Conservation (phyloP, 2,113 vertebrate genomes). For the Xenopus borealis region DNA sequence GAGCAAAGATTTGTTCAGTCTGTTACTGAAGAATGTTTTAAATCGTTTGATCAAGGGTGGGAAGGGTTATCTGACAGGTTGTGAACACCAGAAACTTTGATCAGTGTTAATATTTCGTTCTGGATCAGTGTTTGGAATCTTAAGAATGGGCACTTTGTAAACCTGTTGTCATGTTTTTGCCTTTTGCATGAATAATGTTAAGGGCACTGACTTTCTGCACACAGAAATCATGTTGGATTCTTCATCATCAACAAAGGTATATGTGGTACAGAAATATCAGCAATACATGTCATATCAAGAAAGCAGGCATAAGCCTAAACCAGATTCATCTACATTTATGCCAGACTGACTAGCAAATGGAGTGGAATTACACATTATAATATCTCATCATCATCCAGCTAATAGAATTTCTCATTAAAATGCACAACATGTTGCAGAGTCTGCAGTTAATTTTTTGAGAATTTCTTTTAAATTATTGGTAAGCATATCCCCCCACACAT, state of each 20-base stretch:
- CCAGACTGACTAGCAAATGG: too few species aligned
- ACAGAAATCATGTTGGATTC: neutral
- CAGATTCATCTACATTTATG: neutral
- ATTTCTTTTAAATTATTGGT: too few species aligned
- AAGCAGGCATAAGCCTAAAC: neutral
- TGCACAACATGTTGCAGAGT: too few species aligned
- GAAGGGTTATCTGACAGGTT: neutral
- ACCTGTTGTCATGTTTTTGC: neutral
- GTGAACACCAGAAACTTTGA: slow-evolving; percentile 10
- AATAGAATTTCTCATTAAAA: too few species aligned
- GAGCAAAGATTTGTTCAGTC: slow-evolving; percentile 37
- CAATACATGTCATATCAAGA: slow-evolving; percentile 29
- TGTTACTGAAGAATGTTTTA: slow-evolving; percentile 30
- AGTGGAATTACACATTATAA: too few species aligned
- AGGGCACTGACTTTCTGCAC: neutral
- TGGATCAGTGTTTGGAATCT: slow-evolving; percentile 35
- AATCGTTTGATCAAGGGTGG: slow-evolving; percentile 4
- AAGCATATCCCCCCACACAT: too few species aligned
- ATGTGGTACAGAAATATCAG: slow-evolving; percentile 4
- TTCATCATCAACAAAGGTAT: neutral
- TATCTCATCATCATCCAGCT: too few species aligned
- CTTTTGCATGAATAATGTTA: slow-evolving; percentile 1
- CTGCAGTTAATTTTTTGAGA: too few species aligned
- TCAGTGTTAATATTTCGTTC: slow-evolving; percentile 32
- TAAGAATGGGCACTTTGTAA: neutral